Evolutionary conservation across 2,113 vertebrate genomes (phyloP).

Genomic region (Melanerpes formicivorus): DNA sequence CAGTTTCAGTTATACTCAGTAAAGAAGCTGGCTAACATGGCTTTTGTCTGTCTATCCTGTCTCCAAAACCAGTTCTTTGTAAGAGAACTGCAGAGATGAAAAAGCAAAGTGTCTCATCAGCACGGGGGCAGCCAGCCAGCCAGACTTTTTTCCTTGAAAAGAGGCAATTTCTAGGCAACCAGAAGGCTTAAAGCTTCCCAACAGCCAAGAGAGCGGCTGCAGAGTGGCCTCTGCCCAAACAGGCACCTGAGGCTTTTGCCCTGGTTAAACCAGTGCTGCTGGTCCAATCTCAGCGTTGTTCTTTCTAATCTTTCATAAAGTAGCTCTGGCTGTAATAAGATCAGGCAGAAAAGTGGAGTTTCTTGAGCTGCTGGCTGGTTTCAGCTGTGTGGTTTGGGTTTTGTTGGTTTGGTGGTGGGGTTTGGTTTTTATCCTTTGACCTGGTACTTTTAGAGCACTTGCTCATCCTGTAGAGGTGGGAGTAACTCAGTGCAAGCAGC

Average conservation of each 20-base stretch:
- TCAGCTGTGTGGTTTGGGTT: background rate
- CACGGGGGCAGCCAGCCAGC: background rate
- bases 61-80: background rate
- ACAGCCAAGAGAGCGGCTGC: background rate
- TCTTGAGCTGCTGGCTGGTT: background rate
- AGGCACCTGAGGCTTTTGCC: background rate
- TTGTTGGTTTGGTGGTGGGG: too few relatives aligned
- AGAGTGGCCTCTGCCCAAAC: background rate
- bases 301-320: background rate
- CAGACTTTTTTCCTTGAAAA: background rate
- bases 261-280: background rate
- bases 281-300: background rate
- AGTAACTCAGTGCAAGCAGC: background rate
- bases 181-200: background rate
- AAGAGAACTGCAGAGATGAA: background rate
- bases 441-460: background rate
- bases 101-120: background rate
- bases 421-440: background rate
- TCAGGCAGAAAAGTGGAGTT: rapidly evolving
- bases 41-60: background rate
- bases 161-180: background rate
- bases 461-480: background rate
- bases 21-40: background rate
- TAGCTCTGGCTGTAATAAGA: background rate
- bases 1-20: background rate